phyloP scores from a whole-genome alignment of 2,888 invertebrate genomes.

The Stratiomys singularior region DNA sequence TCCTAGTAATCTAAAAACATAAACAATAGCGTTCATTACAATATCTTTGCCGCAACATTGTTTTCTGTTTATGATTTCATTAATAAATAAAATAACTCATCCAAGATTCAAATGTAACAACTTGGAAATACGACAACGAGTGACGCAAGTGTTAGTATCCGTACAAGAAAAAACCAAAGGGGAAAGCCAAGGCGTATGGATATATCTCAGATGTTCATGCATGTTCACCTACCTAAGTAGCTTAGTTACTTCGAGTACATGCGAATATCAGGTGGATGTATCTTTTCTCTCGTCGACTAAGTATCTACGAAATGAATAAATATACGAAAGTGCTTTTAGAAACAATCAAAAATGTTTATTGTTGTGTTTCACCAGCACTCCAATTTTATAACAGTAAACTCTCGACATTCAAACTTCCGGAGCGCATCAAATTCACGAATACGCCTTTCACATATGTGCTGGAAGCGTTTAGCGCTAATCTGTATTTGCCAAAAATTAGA shows the following conservation, averaged over 20 bases:
- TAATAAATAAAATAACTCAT: conserved; percentile 1
- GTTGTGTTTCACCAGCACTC: conserved; percentile 8
- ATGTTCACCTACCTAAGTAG: too few relatives aligned
- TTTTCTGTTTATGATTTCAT: conserved; percentile 11
- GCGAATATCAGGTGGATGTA: background rate
- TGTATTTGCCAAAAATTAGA: conserved; percentile 22
- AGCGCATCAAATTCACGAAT: conserved; percentile 25
- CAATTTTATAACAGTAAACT: conserved; percentile 20
- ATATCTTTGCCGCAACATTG: background rate
- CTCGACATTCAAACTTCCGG: conserved; percentile 26
- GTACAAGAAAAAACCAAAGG: background rate
- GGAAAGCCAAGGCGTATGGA: too few relatives aligned
- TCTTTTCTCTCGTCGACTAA: background rate
- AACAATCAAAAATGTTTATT: conserved; percentile 18
- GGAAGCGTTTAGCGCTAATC: background rate
- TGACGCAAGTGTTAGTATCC: background rate
- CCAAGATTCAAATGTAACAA: conserved; percentile 1
- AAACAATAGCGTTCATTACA: conserved; percentile 3
- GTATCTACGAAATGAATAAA: background rate
- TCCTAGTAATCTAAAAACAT: conserved; percentile 4
- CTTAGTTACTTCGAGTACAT: background rate
- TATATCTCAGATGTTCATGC: too few relatives aligned
- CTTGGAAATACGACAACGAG: background rate
- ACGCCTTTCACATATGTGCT: conserved; percentile 28
- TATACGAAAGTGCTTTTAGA: conserved; percentile 5